phyloP scores from a whole-genome alignment of 2,888 invertebrate species.

The Oxytorus armatus region DNA sequence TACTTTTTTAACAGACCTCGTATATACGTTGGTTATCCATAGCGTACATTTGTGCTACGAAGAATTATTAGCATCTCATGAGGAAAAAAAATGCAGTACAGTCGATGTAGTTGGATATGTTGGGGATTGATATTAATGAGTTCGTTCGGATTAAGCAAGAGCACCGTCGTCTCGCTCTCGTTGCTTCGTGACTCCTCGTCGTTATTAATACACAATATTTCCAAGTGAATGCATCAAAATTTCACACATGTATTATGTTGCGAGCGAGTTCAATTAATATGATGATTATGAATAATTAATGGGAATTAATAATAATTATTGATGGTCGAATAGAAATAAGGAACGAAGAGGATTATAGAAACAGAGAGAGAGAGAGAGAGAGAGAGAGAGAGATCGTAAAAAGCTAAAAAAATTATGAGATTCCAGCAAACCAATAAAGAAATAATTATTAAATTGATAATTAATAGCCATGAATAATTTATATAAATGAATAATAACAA shows the following conservation, averaged over 20 bases:
- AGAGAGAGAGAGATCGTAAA: neutral
- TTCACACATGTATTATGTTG: slow-evolving; percentile 12
- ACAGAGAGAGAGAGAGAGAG: neutral
- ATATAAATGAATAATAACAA: neutral
- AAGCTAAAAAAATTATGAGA: slow-evolving; percentile 2
- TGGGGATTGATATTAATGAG: slow-evolving; percentile 65
- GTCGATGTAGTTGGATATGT: slow-evolving; percentile 17
- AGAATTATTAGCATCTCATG: slow-evolving; percentile 48
- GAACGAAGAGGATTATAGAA: neutral
- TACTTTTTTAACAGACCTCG: too few species aligned
- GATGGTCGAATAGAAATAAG: neutral
- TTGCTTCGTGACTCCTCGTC: slow-evolving; percentile 46
- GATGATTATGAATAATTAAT: slow-evolving; percentile 49
- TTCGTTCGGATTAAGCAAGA: slow-evolving; percentile 62
- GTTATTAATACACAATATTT: slow-evolving; percentile 44
- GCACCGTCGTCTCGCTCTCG: slow-evolving; percentile 47
- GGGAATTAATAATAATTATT: slow-evolving; percentile 32
- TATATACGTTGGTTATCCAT: neutral
- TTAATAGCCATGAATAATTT: slow-evolving; percentile 7
- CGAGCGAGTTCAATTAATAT: slow-evolving; percentile 45
- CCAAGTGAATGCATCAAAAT: slow-evolving; percentile 47
- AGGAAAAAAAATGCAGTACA: slow-evolving; percentile 14
- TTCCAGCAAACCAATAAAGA: neutral
- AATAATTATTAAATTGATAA: neutral
- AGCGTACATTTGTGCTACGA: slow-evolving; percentile 26